Percentiles rank a stretch among this genome's conserved stretches.
These are phyloP conservation scores for Columba janthina DNA, from an alignment of 2,113 vertebrate genomes.

Conservation along the genomic window DNA sequence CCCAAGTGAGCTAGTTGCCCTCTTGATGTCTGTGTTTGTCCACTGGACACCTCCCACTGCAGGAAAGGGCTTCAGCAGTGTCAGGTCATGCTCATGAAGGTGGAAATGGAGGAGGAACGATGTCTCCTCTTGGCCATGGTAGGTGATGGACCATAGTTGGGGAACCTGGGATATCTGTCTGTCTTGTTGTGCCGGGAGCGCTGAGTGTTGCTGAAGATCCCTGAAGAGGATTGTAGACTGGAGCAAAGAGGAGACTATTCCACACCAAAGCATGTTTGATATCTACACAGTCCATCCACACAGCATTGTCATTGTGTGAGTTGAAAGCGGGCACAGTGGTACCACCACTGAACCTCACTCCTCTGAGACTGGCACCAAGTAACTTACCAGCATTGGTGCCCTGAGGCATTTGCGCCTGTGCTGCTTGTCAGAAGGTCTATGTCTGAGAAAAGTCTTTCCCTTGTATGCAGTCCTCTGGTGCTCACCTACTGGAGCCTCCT, in stretches of 20 bases:
- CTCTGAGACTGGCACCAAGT: not conserved
- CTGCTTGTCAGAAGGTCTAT: not conserved
- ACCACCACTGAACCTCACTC: not conserved
- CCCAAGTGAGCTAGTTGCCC: not conserved
- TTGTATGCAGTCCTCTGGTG: not conserved
- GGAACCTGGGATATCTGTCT: not conserved
- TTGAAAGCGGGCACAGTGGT: not conserved
- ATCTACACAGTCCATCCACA: not conserved
- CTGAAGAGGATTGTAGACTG: not conserved
- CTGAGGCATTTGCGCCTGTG: not conserved
- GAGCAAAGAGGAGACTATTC: not conserved
- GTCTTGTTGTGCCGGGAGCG: not conserved
- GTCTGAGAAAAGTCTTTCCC: not conserved
- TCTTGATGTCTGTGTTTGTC: not conserved
- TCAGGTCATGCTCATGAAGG: not conserved
- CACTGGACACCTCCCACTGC: not conserved
- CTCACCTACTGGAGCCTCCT: not conserved
- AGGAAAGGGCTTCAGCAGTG: not conserved
- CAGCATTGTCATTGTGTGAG: accelerated
- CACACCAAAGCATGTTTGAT: not conserved
- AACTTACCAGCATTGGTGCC: not conserved
- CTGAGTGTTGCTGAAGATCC: not conserved
- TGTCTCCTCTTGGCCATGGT: not conserved
- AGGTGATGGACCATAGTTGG: not conserved
- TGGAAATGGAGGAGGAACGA: not conserved